A percentile compares a stretch with the other conserved stretches of the same genome.
phyloP scores from a whole-genome alignment of 2,113 vertebrate species.

The Podocnemis expansa region DNA sequence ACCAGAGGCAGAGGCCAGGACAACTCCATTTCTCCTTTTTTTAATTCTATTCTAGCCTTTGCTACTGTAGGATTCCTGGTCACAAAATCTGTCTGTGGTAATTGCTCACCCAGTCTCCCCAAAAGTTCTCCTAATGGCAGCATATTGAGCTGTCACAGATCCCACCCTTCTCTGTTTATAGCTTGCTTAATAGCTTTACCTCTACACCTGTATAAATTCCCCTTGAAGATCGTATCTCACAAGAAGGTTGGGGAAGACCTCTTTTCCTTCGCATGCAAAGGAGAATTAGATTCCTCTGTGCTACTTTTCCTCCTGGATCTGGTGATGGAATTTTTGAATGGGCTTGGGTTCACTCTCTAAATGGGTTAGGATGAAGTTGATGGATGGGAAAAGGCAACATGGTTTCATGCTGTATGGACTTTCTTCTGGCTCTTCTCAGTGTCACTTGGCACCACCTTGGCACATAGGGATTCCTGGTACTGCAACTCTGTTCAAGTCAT shows the following conservation, averaged over 20 bases:
- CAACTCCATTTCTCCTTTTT: neutral
- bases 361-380: neutral
- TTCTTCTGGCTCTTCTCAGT: neutral
- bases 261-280: neutral
- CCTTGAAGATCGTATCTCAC: neutral
- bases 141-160: neutral
- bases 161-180: neutral
- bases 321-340: neutral
- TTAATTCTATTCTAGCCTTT: neutral
- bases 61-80: neutral
- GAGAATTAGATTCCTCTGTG: neutral
- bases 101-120: neutral
- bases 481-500: neutral
- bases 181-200: neutral
- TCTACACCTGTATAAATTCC: neutral
- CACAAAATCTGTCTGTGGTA: neutral
- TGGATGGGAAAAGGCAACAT: neutral
- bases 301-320: neutral
- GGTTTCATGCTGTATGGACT: neutral
- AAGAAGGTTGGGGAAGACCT: neutral
- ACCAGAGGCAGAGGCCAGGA: neutral
- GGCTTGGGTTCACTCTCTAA: neutral
- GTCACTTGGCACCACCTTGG: neutral
- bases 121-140: neutral
- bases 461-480: neutral